These are phyloP conservation scores for Trachelipus rathkii DNA, from an alignment of 1,140 invertebrate species.

Conservation along the genomic window DNA sequence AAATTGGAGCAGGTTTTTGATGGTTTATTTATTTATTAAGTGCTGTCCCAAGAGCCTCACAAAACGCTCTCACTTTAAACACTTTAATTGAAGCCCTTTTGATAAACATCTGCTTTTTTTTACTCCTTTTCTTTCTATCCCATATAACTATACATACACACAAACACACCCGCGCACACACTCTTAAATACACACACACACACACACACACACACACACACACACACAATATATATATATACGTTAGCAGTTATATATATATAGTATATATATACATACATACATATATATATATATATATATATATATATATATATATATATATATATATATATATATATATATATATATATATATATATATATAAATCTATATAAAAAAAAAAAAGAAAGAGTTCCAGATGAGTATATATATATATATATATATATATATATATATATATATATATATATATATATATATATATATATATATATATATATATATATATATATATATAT, in stretches of 20 bases:
- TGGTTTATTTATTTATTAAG: not conserved
- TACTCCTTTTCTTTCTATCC: not conserved
- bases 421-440: too few species aligned
- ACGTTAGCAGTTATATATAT: too few species aligned
- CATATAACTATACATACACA: not conserved
- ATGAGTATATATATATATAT: not conserved
- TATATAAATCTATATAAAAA: not conserved
- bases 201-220: too few species aligned
- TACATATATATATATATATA: slow-evolving; percentile 13
- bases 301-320: slow-evolving; percentile 13
- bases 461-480: too few species aligned
- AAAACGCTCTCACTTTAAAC: not conserved
- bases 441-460: too few species aligned
- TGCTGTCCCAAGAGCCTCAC: not conserved
- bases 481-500: too few species aligned
- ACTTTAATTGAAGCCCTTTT: not conserved
- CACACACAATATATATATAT: not conserved
- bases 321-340: slow-evolving; percentile 5
- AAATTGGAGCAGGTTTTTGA: not conserved
- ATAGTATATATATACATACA: slow-evolving; percentile 7
- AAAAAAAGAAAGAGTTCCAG: too few species aligned
- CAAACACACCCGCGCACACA: too few species aligned
- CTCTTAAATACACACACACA: too few species aligned
- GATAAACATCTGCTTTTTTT: not conserved
- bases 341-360: not conserved